Base-by-base conservation (phyloP, 2,797 vertebrate species). In the Centroberyx gerrardi region DNA sequence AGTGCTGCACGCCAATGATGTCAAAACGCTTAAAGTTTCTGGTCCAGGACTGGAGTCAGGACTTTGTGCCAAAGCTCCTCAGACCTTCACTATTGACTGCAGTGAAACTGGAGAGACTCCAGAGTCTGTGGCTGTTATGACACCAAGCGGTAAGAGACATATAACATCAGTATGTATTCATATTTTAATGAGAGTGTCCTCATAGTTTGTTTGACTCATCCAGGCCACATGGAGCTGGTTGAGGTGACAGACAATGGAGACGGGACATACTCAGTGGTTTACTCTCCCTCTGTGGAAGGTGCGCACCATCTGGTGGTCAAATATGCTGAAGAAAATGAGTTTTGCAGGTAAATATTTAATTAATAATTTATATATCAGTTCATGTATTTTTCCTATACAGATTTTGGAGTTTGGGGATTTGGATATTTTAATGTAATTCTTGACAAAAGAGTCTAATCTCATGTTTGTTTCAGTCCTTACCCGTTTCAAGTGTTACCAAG, bases 11-110 rank as follows among this genome's bases (percentile, higher is more conserved):
- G 38, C n/a, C 56, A 69, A 65, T 72, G 53, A 69, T 27, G 29
- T 8, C 27, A 4, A 55, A 5, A 44, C 8, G 18, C 18, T 28
- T n/a, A 93, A 92, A 63, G 93, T 93, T 28, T 89, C 88, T 9
- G 93, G 94, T 5, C 91, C 90, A 17, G 94, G 94, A 38, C 76
- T 95, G 67, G 93, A 87, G 42, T 90, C 91, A 0, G 93, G 91
- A 1, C 79, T 90, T 2, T 84, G 93, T 0, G 93, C 93, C 75
- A 94, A 92, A 29, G 88, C 93, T 1, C 95, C 95, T 29, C 95
- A 96, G 85, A 93, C 81, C 61, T 96, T 95, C 87, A 94, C 84
- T 6, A 93, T 94, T 1, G 94, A 95, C 79, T 87, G 92, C 38
- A 95, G 93, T 84, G 93, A 94, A 75, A 93, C 94, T 1, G 95